A percentile compares a stretch with the other conserved stretches of the same genome.
Conservation (phyloP, 2,113 vertebrate genomes). For the Scophthalmus maximus region DNA sequence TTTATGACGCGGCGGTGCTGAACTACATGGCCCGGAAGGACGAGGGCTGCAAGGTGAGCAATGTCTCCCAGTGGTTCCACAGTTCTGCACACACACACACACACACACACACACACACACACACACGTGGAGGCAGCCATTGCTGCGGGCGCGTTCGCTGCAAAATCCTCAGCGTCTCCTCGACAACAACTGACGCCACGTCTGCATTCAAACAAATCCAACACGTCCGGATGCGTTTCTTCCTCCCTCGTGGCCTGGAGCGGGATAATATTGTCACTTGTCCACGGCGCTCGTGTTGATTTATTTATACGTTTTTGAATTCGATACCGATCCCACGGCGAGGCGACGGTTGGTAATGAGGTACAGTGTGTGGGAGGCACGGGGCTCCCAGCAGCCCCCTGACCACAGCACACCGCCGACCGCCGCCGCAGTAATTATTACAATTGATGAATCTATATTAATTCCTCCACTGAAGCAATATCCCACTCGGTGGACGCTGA, state of each 20-base stretch:
- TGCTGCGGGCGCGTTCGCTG: background rate
- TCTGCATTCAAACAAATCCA: constrained; percentile 47
- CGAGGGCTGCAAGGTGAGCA: constrained; percentile 88
- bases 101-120: background rate
- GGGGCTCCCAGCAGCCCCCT: constrained; percentile 38
- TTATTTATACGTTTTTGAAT: constrained; percentile 60
- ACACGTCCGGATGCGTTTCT: background rate
- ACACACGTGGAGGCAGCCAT: background rate
- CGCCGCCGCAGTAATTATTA: constrained; percentile 59
- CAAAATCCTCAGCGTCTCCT: background rate
- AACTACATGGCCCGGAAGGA: constrained; percentile 96
- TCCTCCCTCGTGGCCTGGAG: constrained; percentile 10
- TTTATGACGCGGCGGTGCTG: constrained; percentile 92
- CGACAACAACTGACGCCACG: background rate
- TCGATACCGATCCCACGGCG: constrained; percentile 27
- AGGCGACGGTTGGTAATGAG: constrained; percentile 54
- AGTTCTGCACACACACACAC: constrained; percentile 3
- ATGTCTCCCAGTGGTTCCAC: background rate
- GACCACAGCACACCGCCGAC: too few species aligned
- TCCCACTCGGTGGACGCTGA: background rate
- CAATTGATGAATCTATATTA: constrained; percentile 54
- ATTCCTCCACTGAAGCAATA: constrained; percentile 55
- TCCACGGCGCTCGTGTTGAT: constrained; percentile 35
- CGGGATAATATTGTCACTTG: constrained; percentile 54
- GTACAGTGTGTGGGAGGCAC: constrained; percentile 48